A percentile compares a stretch with the other conserved stretches of the same genome.
Evolutionary conservation across 2,888 invertebrate genomes (phyloP).

Genomic region (Ferdinandea cuprea): DNA sequence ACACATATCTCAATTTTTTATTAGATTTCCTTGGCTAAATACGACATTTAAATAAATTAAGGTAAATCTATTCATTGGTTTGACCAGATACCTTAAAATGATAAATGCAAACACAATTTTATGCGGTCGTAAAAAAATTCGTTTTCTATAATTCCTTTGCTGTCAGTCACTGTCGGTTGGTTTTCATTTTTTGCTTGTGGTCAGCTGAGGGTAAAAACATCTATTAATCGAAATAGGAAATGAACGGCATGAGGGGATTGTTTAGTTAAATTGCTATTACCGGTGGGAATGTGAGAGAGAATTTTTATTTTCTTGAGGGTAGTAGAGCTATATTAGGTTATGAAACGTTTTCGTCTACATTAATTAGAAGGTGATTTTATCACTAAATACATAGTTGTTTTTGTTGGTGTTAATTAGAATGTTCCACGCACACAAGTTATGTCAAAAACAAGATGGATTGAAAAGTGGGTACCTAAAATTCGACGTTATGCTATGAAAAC

Average conservation of each 20-base stretch:
- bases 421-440: background rate
- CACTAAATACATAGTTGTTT: background rate
- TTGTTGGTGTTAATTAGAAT: background rate
- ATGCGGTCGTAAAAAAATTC: slow-evolving; percentile 16
- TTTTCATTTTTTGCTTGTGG: slow-evolving; percentile 19
- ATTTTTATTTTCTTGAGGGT: background rate
- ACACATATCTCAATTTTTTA: background rate
- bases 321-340: background rate
- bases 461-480: background rate
- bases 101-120: slow-evolving; percentile 18
- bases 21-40: background rate
- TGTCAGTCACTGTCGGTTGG: slow-evolving; percentile 35
- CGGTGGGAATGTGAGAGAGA: slow-evolving; percentile 5
- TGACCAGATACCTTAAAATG: background rate
- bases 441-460: background rate
- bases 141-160: background rate
- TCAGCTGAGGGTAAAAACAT: slow-evolving; percentile 13
- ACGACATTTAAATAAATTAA: slow-evolving; percentile 9
- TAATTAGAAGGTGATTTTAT: slow-evolving; percentile 10
- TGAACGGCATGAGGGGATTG: background rate
- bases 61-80: slow-evolving; percentile 7
- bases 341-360: background rate
- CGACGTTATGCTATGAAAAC: too few relatives aligned
- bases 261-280: slow-evolving; percentile 1
- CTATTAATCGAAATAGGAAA: slow-evolving; percentile 34